Evolutionary conservation across 2,113 vertebrate species (phyloP), one percentile per base, ranked within the genome.

Genomic region (Talpa occidentalis): DNA sequence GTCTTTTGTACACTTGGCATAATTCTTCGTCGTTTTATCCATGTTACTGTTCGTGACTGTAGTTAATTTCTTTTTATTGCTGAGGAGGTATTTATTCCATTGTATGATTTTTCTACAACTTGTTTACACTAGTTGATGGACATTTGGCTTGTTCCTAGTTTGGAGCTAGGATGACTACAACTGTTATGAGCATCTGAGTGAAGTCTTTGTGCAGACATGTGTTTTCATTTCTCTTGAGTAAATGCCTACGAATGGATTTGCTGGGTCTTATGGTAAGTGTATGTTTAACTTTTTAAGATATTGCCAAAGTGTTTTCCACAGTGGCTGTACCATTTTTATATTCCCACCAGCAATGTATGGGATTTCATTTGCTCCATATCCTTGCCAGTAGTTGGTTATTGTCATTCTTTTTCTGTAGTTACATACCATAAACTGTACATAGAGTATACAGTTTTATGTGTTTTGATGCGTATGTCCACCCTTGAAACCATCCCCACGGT

Each of bases 221-320:
- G 21, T 91, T 93, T 95, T 73, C 59, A 76, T 73, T 95, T 81
- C 32, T 94, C 84, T 64, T 88, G 83, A 91, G 64, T 69, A 56
- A 84, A 56, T 86, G 84, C 56, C 35, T 79, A 40, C 21, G 28
- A 74, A 30, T 60, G 47, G 54, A 67, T 64, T 91, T 76, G 59
- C 26, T 94, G 40, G 9, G 64, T 72, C 62, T 90, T 74, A 64
- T 3, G 5, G 49, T 67, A 80, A 83, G 10, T 52, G n/a, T 40
- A 30, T 37, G 3, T 77, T 92, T 90, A 76, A 49, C 9, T 81
- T 92, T 62, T 44, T 44, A 42, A 42, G 49, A 59, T 82, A 49
- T 59, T 60, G 59, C 32, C 14, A 22, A 24, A 81, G 40, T 82
- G 9, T 88, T 74, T 70, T 88, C n/a, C 66, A 49, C 56, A 60